Base-by-base conservation (phyloP, 2,888 invertebrate genomes). In the Polyploca ridens region DNA sequence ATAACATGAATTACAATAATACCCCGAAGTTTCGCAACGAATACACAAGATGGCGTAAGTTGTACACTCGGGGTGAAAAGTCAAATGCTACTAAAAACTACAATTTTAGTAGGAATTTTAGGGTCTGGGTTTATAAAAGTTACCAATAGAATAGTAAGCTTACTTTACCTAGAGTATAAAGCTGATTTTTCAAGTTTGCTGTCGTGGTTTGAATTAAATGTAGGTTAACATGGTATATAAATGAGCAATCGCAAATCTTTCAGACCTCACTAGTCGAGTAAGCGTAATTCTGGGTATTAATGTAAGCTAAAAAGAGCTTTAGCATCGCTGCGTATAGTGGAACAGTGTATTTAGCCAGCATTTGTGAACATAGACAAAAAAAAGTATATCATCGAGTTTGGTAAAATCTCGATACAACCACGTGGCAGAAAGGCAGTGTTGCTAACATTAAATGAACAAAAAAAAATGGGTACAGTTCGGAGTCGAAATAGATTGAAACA, bases 251-350 rank as follows among this genome's bases (percentile, higher is more conserved):
- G 46, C 46, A n/a, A 13, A 41, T 13, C 38, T 41, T 3, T 13
- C 7, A 5, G 16, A 49, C 7, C n/a, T 46, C 46, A 54, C 8
- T 19, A 54, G 54, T 19, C 54, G 49, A 49, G 49, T 49, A n/a
- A 16, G 49, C 49, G 16, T 19, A 54, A 54, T 10, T 54, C 54
- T 16, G 19, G 54, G 54, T 54, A 54, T 54, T 54, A 16, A 54
- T 54, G 54, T 54, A 54, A 69, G 62, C 62, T 68, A 70, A 68
- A 62, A 62, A 67, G 64, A 68, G 76, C 77, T 76, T 75, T 66
- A 69, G 70, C 69, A 59, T 64, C 62, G 74, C 75, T 71, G 69
- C 66, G 54, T 67, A 67, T 75, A 54, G 16, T 19, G 54, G 7
- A 54, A 19, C 54, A 54, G 54, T 54, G 54, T 54, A 54, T 19